These are phyloP conservation scores for Blomia tropicalis DNA, from an alignment of 2,888 invertebrate genomes.

Conservation along the genomic window DNA sequence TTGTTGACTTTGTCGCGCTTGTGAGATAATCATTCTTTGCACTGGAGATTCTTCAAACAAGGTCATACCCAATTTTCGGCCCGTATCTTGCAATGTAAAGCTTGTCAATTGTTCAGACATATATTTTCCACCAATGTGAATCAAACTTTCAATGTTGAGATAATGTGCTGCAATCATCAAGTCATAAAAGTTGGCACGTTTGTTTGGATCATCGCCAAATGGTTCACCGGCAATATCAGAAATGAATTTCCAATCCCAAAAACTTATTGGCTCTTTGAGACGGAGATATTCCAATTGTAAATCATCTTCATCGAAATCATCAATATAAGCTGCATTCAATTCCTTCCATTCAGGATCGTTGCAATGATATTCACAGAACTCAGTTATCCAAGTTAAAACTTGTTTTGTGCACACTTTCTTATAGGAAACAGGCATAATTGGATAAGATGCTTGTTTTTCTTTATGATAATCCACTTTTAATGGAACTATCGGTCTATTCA, in stretches of 20 bases:
- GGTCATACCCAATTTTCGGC: too few relatives aligned
- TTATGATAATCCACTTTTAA: too few relatives aligned
- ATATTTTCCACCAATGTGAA: slow-evolving; percentile 2
- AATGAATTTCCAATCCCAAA: not conserved
- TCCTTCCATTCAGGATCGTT: not conserved
- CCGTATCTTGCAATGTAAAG: too few relatives aligned
- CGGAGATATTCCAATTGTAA: not conserved
- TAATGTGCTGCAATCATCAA: slow-evolving; percentile 3
- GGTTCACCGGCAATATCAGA: not conserved
- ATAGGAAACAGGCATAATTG: too few relatives aligned
- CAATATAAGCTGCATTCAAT: not conserved
- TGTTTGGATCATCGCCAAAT: not conserved
- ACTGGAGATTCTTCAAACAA: too few relatives aligned
- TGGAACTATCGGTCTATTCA: too few relatives aligned
- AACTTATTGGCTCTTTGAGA: not conserved
- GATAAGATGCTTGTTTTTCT: too few relatives aligned
- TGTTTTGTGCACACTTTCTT: too few relatives aligned
- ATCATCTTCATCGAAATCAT: not conserved
- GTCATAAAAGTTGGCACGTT: not conserved
- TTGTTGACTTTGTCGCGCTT: too few relatives aligned
- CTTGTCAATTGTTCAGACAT: not conserved
- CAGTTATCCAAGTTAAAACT: too few relatives aligned
- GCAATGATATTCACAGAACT: slow-evolving; percentile 7
- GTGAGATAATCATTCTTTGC: too few relatives aligned
- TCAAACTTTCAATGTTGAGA: not conserved